Conservation (phyloP, 2,888 invertebrate species). For the Drosophila mercatorum region DNA sequence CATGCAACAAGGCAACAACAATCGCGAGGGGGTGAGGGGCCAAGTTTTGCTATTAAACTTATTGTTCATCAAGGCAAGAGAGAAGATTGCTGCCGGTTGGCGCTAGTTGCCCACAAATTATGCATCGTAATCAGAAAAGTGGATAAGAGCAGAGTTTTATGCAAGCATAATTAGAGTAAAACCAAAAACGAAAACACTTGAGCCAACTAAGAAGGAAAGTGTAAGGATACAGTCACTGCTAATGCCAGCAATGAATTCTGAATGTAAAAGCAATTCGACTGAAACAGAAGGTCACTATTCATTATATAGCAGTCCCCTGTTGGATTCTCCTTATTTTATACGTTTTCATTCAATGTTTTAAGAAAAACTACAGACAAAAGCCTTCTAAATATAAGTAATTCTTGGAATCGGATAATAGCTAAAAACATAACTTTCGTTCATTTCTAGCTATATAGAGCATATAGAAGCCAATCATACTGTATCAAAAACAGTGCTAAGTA, state of each 20-base stretch:
- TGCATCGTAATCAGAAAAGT: slow-evolving; percentile 10
- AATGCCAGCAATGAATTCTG: background rate
- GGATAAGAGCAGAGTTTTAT: background rate
- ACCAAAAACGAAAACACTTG: background rate
- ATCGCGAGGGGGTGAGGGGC: slow-evolving; percentile 8
- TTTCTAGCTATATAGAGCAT: background rate
- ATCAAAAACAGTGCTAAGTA: background rate
- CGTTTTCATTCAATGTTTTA: too few relatives aligned
- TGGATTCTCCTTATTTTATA: too few relatives aligned
- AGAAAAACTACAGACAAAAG: too few relatives aligned
- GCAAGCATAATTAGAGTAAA: slow-evolving; percentile 4
- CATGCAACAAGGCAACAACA: slow-evolving; percentile 47
- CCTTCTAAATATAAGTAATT: too few relatives aligned
- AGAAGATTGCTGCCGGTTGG: background rate
- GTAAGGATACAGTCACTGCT: background rate
- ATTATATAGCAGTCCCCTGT: too few relatives aligned
- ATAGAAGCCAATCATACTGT: background rate
- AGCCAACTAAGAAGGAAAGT: background rate
- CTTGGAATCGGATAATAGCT: too few relatives aligned
- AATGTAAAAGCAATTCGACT: background rate
- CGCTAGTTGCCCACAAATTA: slow-evolving; percentile 2
- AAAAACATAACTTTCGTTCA: too few relatives aligned
- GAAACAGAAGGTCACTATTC: background rate
- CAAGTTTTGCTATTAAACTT: slow-evolving; percentile 63
- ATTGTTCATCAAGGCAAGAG: slow-evolving; percentile 38